Base-by-base conservation (phyloP, 2,113 vertebrate genomes). In the Vimba vimba region DNA sequence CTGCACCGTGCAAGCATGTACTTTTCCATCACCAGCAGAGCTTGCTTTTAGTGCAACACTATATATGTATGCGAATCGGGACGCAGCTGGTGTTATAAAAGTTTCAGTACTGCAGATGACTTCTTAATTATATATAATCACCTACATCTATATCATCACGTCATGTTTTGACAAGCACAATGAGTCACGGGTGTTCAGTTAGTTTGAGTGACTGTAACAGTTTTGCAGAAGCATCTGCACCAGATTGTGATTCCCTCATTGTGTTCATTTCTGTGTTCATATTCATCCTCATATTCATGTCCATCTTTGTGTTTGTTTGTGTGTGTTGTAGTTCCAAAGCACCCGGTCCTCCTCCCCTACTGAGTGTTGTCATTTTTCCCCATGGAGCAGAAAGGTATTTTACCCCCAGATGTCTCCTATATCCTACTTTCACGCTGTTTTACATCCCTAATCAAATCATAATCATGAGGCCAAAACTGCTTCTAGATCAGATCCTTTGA, bases 371-470 rank as follows among this genome's bases (percentile, higher is more conserved):
- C 96, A 95, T 95, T 97, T 99, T 95, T 95, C 97, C 91, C 97
- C 97, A 87, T 97, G 97, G 97, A 99, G 96, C 96, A 97, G 97
- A 98, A 98, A 99, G 97, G 98, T 99, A 99, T 93, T 96, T 95
- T 91, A 6, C 93, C 25, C 30, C 91, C 92, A 84, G 89, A 59
- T 30, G 55, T 62, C 47, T 30, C 60, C 50, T 27, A 2, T 5
- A 77, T 39, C 64, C 13, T 74, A 43, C 21, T 12, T 27, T 21
- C n/a, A 47, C 36, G 0, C 15, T 84, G 36, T 36, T 79, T 81
- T 64, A 25, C 43, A 47, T 74, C 71, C 23, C 4, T 25, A 45
- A 45, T 74, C 71, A 25, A 47, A 47, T 47, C 68, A 71, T 23
- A 71, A n/a, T 43, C 33, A 74, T 45, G 39, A 74, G 12, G 43